Evolutionary conservation across 2,113 vertebrate species (phyloP), one percentile per base, ranked within the genome.

Genomic region (Trachemys scripta): DNA sequence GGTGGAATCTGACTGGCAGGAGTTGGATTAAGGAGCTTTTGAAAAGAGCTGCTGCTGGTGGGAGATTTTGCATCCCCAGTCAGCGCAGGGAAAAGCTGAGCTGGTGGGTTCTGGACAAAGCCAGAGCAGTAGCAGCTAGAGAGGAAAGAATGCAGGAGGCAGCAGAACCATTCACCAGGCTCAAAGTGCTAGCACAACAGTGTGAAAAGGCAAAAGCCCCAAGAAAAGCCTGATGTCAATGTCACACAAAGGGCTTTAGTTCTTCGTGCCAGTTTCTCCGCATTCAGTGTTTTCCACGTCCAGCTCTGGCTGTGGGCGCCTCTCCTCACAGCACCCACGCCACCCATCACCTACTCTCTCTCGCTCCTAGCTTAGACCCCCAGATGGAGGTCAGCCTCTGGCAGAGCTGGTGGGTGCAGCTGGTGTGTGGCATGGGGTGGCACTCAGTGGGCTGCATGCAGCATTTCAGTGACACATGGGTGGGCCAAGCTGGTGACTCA

Each of bases 61-160:
- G 12, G 6, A 56, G 91, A 5, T 89, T 96, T 95, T 94, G 89
- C 82, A 94, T 90, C 85, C 86, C 0, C 87, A 13, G 90, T 87
- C 92, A 88, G 92, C 90, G 85, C 89, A 31, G 84, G 94, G 94
- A 96, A 97, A 96, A 98, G 97, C 96, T 97, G 96, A 98, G 96
- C 95, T 96, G 94, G 95, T 93, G 79, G 10, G 90, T 97, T 96
- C 86, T 89, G 80, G 93, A 96, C 96, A 97, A 97, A 97, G 97
- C 92, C 75, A 13, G 86, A 31, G 90, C 92, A 94, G 90, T 6
- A 91, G 89, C 92, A 93, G 94, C 83, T 25, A 3, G 25, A 87
- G 89, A 82, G 94, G 94, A 94, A 98, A 94, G 97, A 98, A 98
- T 97, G 97, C 96, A 87, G 96, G 93, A 96, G 95, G 96, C 97